A percentile compares a stretch with the other conserved stretches of the same genome.
These are phyloP conservation scores for Megastigmus dorsalis DNA, from an alignment of 2,888 invertebrate genomes.

Conservation along the genomic window DNA sequence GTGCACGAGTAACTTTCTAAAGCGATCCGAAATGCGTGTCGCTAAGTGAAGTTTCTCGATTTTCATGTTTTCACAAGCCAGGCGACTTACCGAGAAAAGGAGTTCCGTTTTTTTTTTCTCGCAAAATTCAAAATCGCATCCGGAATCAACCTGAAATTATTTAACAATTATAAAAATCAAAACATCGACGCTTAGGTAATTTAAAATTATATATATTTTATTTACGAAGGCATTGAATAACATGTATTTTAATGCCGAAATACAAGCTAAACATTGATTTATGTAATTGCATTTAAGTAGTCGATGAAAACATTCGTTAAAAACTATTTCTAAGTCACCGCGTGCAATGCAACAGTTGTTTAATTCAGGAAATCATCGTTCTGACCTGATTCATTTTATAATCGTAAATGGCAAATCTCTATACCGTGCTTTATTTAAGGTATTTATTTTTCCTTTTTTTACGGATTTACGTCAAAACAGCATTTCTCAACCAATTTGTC, in stretches of 20 bases:
- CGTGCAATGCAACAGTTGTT: slow-evolving; percentile 28
- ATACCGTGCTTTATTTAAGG: too few relatives aligned
- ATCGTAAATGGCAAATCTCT: slow-evolving; percentile 31
- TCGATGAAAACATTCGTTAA: slow-evolving; percentile 20
- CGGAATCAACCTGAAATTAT: background rate
- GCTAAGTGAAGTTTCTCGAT: slow-evolving; percentile 37
- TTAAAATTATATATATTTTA: background rate
- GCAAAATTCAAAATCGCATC: background rate
- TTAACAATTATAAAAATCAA: background rate
- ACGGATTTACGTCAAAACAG: too few relatives aligned
- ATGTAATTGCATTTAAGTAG: slow-evolving; percentile 20
- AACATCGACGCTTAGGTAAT: too few relatives aligned
- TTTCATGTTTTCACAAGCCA: slow-evolving; percentile 45
- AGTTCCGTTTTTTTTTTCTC: too few relatives aligned
- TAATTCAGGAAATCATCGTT: slow-evolving; percentile 47
- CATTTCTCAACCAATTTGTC: too few relatives aligned
- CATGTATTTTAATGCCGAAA: too few relatives aligned
- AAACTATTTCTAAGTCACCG: slow-evolving; percentile 17
- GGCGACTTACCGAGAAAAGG: too few relatives aligned
- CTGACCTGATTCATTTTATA: slow-evolving; percentile 43
- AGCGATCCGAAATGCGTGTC: slow-evolving; percentile 44
- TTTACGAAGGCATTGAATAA: background rate
- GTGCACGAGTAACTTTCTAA: slow-evolving; percentile 45
- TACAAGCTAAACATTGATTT: slow-evolving; percentile 2
- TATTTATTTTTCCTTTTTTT: too few relatives aligned